A percentile compares a stretch with the other conserved stretches of the same genome.
Evolutionary conservation across 2,113 vertebrate genomes (phyloP).

Genomic region (Peromyscus californicus): DNA sequence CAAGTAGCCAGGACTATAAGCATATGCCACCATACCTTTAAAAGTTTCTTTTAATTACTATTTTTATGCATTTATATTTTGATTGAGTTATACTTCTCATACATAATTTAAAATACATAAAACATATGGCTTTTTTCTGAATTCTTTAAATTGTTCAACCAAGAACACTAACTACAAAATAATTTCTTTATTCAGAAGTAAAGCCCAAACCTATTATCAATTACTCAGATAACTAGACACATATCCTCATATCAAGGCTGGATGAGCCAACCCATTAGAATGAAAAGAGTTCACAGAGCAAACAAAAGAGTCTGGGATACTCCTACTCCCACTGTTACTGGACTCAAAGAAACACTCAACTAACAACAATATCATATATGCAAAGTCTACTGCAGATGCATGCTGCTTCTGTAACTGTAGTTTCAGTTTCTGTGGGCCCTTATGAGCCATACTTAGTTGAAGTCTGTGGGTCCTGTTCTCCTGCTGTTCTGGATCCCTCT

Average conservation of each 20-base stretch:
- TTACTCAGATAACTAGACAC: neutral
- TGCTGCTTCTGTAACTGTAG: neutral
- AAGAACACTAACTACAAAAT: neutral
- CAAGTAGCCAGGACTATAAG: neutral
- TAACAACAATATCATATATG: neutral
- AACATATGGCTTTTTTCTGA: neutral
- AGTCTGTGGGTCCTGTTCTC: neutral
- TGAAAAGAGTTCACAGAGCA: rapidly evolving
- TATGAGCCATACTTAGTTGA: neutral
- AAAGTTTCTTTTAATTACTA: neutral
- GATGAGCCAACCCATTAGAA: neutral
- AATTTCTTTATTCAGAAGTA: neutral
- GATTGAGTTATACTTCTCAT: neutral
- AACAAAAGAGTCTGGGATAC: neutral
- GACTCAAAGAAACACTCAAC: neutral
- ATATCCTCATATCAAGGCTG: neutral
- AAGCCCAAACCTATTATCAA: neutral
- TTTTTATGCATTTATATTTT: neutral
- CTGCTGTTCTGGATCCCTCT: neutral
- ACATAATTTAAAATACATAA: neutral
- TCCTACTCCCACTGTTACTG: neutral
- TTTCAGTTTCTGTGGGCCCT: neutral
- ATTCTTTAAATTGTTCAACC: neutral
- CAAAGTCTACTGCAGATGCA: too few species aligned
- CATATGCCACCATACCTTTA: rapidly evolving